Percentiles rank a stretch among this genome's conserved stretches.
Conservation (phyloP, 2,888 invertebrate genomes). For the Drosophila testacea region DNA sequence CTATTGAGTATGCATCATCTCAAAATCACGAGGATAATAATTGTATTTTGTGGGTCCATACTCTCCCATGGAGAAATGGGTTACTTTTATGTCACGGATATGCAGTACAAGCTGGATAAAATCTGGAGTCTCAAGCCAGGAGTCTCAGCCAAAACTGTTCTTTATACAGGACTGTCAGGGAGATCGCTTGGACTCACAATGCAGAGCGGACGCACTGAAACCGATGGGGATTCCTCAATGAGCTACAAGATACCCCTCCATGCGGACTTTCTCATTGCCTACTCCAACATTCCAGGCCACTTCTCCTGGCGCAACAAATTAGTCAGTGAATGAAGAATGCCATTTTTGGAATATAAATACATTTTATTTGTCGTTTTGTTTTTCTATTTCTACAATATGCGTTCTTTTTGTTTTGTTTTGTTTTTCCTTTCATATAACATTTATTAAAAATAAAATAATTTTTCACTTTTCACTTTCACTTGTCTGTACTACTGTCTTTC, state of each 20-base stretch:
- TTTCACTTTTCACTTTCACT: conserved; percentile 57
- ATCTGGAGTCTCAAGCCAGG: too few relatives aligned
- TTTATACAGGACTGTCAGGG: conserved; percentile 97
- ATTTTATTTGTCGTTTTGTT: conserved; percentile 82
- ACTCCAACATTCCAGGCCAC: conserved; percentile 96
- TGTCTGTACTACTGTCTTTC: conserved; percentile 64
- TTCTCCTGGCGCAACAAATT: conserved; percentile 95
- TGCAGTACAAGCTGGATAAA: conserved; percentile 92
- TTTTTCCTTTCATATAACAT: conserved; percentile 67
- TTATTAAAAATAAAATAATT: conserved; percentile 77
- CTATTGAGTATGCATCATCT: conserved; percentile 89
- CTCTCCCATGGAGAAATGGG: conserved; percentile 96
- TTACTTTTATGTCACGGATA: conserved; percentile 93
- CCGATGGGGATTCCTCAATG: conserved; percentile 88
- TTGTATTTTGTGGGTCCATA: conserved; percentile 93
- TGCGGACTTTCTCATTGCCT: conserved; percentile 97
- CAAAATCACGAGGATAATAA: conserved; percentile 93
- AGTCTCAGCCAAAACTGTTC: conserved; percentile 88
- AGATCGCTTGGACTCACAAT: conserved; percentile 92
- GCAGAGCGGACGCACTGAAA: conserved; percentile 86
- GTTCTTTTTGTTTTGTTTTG: conserved; percentile 60
- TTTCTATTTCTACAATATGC: conserved; percentile 73
- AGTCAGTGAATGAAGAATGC: conserved; percentile 15
- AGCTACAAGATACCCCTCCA: conserved; percentile 95
- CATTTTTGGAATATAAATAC: conserved; percentile 78